Conservation (phyloP, 2,113 vertebrate genomes). For the Polypterus senegalus region DNA sequence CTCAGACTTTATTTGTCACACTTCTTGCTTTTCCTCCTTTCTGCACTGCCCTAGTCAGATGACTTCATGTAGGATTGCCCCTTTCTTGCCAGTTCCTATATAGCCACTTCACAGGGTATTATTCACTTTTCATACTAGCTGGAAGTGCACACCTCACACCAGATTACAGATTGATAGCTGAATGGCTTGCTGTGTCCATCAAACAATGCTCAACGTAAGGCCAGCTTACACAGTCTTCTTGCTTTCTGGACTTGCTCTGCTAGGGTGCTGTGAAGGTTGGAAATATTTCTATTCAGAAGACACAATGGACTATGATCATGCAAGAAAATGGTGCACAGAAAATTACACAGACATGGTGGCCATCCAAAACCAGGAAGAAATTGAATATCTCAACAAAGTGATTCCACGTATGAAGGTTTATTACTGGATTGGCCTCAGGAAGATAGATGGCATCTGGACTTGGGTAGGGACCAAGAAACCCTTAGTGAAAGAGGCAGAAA, state of each 20-base stretch:
- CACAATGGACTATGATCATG: slow-evolving; percentile 47
- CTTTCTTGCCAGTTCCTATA: too few species aligned
- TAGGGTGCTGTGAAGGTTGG: slow-evolving; percentile 54
- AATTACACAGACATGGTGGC: slow-evolving; percentile 78
- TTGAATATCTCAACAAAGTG: slow-evolving; percentile 49
- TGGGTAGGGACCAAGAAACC: slow-evolving; percentile 78
- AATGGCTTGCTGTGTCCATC: too few species aligned
- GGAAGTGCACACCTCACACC: too few species aligned
- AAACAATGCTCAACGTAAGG: too few species aligned
- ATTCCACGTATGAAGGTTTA: slow-evolving; percentile 41
- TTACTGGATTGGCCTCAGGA: slow-evolving; percentile 92
- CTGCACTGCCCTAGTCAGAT: too few species aligned
- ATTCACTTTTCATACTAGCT: too few species aligned
- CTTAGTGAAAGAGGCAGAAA: slow-evolving; percentile 57
- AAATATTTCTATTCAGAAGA: slow-evolving; percentile 49
- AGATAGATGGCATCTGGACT: slow-evolving; percentile 56
- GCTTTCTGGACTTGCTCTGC: slow-evolving; percentile 37
- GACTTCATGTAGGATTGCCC: too few species aligned
- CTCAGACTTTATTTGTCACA: too few species aligned
- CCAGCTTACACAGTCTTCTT: too few species aligned
- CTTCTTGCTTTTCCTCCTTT: too few species aligned
- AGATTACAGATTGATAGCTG: too few species aligned
- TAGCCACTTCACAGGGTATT: too few species aligned
- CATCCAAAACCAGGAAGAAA: slow-evolving; percentile 82
- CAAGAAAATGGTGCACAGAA: slow-evolving; percentile 55